Conservation (phyloP, 2,888 invertebrate genomes). For the Malachius bipustulatus region DNA sequence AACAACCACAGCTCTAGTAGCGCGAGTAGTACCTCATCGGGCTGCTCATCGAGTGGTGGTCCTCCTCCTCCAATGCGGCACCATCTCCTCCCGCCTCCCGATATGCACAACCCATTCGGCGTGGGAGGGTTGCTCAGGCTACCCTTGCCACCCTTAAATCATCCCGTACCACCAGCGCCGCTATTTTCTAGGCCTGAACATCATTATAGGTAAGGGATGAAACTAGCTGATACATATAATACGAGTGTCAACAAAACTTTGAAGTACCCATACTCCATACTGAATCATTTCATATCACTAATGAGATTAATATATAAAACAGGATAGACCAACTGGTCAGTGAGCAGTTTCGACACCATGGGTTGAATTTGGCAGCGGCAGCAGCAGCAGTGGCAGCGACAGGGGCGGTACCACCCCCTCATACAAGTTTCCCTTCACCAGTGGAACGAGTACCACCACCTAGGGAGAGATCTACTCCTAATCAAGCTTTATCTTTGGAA, state of each 20-base stretch:
- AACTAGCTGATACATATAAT: no score
- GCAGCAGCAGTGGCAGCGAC: conserved; percentile 54
- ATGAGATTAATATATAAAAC: no score
- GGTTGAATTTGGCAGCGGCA: conserved; percentile 63
- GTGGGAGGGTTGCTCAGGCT: conserved; percentile 59
- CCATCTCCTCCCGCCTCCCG: conserved; percentile 58
- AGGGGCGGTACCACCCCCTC: conserved; percentile 49
- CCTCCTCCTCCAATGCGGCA: conserved; percentile 54
- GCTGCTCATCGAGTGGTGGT: conserved; percentile 43
- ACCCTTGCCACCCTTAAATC: conserved; percentile 60
- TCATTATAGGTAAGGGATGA: no score
- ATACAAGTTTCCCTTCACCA: conserved; percentile 49
- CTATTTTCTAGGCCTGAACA: conserved; percentile 69
- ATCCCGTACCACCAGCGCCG: conserved; percentile 59
- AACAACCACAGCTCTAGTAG: conserved; percentile 43
- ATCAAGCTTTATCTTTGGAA: conserved; percentile 62
- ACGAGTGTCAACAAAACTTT: no score
- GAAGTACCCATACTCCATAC: no score
- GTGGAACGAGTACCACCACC: conserved; percentile 46
- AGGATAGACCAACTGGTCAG: conserved; percentile 75
- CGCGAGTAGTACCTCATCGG: conserved; percentile 39
- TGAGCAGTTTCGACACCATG: conserved; percentile 71
- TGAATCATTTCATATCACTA: no score
- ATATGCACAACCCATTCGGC: conserved; percentile 65
- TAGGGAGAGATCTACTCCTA: conserved; percentile 40